phyloP scores from a whole-genome alignment of 2,113 vertebrate species.

The Lipophrys pholis region DNA sequence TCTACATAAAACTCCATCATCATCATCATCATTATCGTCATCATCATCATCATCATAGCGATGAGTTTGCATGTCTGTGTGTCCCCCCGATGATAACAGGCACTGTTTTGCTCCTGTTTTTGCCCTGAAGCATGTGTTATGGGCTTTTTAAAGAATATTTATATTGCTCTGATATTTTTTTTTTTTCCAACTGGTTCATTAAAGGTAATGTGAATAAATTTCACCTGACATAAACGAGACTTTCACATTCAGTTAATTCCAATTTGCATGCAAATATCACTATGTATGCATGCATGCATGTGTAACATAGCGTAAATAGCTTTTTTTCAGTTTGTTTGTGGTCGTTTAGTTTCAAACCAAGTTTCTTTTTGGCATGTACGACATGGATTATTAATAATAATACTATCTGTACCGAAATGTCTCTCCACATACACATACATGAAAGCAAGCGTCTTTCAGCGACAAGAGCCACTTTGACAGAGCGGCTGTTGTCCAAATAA shows the following conservation, averaged over 20 bases:
- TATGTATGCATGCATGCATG: background rate
- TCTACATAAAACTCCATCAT: background rate
- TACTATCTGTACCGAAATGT: too few relatives aligned
- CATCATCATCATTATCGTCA: background rate
- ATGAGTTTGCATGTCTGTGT: background rate
- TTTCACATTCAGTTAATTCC: conserved; percentile 6
- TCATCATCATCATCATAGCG: background rate
- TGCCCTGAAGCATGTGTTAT: background rate
- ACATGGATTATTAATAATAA: too few relatives aligned
- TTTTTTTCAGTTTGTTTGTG: background rate
- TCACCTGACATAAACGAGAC: conserved; percentile 9
- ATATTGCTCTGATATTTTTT: background rate
- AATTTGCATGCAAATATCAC: background rate
- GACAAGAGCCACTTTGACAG: too few relatives aligned
- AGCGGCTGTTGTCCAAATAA: too few relatives aligned
- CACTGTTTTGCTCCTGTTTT: background rate
- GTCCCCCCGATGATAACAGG: background rate
- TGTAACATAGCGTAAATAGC: background rate
- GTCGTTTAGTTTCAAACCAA: too few relatives aligned
- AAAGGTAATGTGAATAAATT: conserved; percentile 7
- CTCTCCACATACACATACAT: too few relatives aligned
- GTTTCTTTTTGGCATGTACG: too few relatives aligned
- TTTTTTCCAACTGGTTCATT: conserved; percentile 11
- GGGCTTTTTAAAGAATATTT: background rate
- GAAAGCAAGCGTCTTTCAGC: too few relatives aligned